These are phyloP conservation scores for Puntigrus tetrazona DNA, from an alignment of 2,113 vertebrate species.

Conservation along the genomic window DNA sequence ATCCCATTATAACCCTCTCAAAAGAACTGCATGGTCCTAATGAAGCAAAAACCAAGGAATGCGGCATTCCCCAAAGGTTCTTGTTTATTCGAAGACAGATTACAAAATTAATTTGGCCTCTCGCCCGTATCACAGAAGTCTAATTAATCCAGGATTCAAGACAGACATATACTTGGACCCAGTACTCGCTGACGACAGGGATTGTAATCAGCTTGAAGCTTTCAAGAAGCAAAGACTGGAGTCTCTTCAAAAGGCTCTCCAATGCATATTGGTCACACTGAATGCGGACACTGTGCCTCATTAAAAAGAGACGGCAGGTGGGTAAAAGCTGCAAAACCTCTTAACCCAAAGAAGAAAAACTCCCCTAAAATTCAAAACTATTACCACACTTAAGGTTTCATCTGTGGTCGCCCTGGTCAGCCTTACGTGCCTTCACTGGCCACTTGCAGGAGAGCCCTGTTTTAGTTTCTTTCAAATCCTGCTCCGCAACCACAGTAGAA, in stretches of 20 bases:
- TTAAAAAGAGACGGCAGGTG: conserved; percentile 57
- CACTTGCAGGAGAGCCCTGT: conserved; percentile 58
- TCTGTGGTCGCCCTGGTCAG: conserved; percentile 67
- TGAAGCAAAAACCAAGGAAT: conserved; percentile 47
- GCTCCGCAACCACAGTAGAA: conserved; percentile 63
- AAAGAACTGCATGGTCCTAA: conserved; percentile 48
- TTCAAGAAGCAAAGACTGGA: conserved; percentile 46
- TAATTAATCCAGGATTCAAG: conserved; percentile 55
- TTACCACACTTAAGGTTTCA: conserved; percentile 50
- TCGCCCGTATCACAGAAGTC: conserved; percentile 40
- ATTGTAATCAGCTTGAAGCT: conserved; percentile 37
- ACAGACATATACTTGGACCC: conserved; percentile 54
- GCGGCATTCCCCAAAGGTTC: conserved; percentile 23
- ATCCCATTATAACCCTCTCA: conserved; percentile 22
- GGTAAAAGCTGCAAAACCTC: conserved; percentile 29
- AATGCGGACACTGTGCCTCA: conserved; percentile 38
- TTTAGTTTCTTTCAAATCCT: conserved; percentile 62
- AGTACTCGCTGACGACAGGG: conserved; percentile 27
- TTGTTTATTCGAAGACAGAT: conserved; percentile 38
- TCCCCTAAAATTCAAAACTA: conserved; percentile 41
- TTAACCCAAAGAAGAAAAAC: conserved; percentile 36
- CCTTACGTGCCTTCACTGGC: conserved; percentile 53
- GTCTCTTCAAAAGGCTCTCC: conserved; percentile 45
- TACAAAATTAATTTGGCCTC: conserved; percentile 54
- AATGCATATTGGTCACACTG: conserved; percentile 19